Evolutionary conservation across 2,797 vertebrate species (phyloP), one percentile per base, ranked within the genome.

Genomic region (Carapus acus): DNA sequence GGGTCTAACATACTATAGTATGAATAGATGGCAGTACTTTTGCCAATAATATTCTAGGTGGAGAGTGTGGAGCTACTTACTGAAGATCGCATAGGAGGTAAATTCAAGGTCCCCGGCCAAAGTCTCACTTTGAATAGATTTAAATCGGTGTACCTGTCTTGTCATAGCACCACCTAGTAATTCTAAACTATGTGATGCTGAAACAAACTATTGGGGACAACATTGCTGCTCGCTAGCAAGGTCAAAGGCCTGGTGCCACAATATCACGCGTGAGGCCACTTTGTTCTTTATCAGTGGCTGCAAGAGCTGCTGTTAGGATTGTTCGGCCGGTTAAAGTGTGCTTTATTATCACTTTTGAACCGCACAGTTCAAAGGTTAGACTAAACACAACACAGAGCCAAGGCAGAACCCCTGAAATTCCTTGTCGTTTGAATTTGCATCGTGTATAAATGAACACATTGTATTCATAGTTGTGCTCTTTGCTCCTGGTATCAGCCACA

Each of bases 191-290:
- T n/a, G n/a, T n/a, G n/a, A n/a, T n/a, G n/a, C n/a, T n/a, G n/a
- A n/a, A n/a, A n/a, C n/a, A 43, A 60, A 41, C 61, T 61, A 43
- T 42, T 49, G 50, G 49, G 46, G 45, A 49, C 52, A 67, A 48
- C 38, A 17, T 27, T 39, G 58, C 24, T 58, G 76, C 77, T 69
- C 70, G 69, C 78, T 45, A 39, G 69, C 44, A 55, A 69, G 79
- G 83, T 85, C 84, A 85, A 67, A 74, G 69, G 65, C 54, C 78
- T 76, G 76, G 79, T 73, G 82, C 82, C 83, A 79, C 20, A 50
- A 78, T 83, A 80, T 80, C 85, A 68, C 49, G 43, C 51, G 57
- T 66, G 22, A 15, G 45, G 34, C 59, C 36, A 45, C 65, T 67
- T 75, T 65, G 59, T 29, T 49, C 24, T 79, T 81, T 86, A 87